These are phyloP conservation scores for Petrolisthes cinctipes DNA, from an alignment of 2,888 invertebrate species.

Conservation along the genomic window DNA sequence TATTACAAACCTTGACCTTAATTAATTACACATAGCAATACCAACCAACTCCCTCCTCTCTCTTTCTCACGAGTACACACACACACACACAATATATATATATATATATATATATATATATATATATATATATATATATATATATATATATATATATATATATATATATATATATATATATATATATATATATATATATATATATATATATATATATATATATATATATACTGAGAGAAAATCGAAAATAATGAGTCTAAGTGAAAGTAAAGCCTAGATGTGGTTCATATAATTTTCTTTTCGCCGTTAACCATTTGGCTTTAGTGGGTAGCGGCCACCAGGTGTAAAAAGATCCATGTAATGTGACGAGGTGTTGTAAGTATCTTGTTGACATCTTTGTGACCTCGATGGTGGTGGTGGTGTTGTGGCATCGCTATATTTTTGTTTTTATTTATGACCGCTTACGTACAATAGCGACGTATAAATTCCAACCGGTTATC, in stretches of 20 bases:
- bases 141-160: conserved; percentile 18
- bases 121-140: conserved; percentile 12
- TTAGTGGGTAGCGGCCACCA: no score
- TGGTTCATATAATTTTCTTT: no score
- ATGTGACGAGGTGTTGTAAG: not conserved
- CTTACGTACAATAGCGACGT: no score
- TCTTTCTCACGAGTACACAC: not conserved
- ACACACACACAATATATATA: conserved; percentile 24
- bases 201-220: conserved; percentile 16
- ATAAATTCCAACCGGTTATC: no score
- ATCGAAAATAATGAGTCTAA: no score
- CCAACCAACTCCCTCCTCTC: no score
- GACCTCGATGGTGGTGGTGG: no score
- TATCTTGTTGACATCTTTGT: not conserved
- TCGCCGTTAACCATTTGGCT: no score
- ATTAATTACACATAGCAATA: not conserved
- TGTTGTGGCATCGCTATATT: no score
- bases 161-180: not conserved
- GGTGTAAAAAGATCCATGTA: no score
- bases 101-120: conserved; percentile 19
- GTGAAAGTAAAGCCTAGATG: no score
- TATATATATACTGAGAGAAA: conserved; percentile 12
- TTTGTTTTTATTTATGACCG: no score
- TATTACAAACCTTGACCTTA: not conserved
- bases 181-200: conserved; percentile 21